Conservation (phyloP, 2,113 vertebrate genomes). For the Cichladusa arquata region DNA sequence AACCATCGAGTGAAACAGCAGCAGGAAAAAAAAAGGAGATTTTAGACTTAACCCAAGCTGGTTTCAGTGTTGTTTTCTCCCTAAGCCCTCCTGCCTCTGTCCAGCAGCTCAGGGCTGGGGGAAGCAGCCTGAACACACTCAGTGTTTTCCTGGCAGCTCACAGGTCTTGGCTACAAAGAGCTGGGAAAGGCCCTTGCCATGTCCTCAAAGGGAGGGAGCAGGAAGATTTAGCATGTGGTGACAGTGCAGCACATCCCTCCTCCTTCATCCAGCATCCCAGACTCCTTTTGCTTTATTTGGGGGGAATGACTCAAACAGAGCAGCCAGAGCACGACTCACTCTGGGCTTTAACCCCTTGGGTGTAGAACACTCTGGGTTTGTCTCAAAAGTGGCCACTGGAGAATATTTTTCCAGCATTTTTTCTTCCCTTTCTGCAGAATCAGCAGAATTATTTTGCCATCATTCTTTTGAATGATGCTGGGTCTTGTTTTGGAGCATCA, state of each 20-base stretch:
- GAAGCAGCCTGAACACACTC: neutral
- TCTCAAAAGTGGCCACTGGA: neutral
- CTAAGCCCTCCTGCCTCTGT: neutral
- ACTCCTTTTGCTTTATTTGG: neutral
- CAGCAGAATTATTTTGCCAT: neutral
- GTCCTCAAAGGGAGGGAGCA: neutral
- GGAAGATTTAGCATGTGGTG: neutral
- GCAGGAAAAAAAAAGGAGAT: neutral
- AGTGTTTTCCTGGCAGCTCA: neutral
- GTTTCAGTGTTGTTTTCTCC: neutral
- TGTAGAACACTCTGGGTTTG: rapidly evolving
- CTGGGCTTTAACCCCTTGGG: neutral
- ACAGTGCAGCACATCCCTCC: neutral
- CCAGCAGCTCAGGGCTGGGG: neutral
- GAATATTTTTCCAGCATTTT: neutral
- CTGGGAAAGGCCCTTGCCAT: neutral
- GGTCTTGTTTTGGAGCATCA: neutral
- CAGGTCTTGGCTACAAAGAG: neutral
- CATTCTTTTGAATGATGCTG: rapidly evolving
- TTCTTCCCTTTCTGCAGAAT: rapidly evolving
- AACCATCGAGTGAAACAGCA: neutral
- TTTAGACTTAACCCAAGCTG: neutral
- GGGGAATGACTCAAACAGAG: neutral
- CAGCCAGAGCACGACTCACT: neutral
- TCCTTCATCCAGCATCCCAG: neutral